Evolutionary conservation across 2,888 invertebrate species (phyloP).

Genomic region (Bombylius discolor): DNA sequence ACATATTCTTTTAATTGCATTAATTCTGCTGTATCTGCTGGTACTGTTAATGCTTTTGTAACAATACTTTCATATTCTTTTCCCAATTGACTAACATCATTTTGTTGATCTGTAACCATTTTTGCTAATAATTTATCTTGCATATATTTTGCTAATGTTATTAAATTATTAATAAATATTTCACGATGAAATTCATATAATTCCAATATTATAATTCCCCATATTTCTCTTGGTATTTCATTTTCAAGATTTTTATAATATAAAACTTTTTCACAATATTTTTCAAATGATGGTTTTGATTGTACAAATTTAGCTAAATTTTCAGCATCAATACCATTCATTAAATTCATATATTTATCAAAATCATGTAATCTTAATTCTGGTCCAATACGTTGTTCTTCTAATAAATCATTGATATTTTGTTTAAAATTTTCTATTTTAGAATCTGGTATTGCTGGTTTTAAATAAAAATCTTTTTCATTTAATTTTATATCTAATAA

Average conservation of each 20-base stretch:
- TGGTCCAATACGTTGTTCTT: slow-evolving; percentile 60
- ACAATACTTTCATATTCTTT: slow-evolving; percentile 74
- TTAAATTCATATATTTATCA: slow-evolving; percentile 61
- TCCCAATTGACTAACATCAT: slow-evolving; percentile 64
- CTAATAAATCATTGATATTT: slow-evolving; percentile 48
- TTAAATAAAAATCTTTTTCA: slow-evolving; percentile 19
- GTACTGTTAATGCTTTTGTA: slow-evolving; percentile 62
- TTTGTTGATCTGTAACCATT: slow-evolving; percentile 71
- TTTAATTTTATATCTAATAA: slow-evolving; percentile 28
- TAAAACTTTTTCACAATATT: slow-evolving; percentile 46
- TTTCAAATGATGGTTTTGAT: slow-evolving; percentile 49
- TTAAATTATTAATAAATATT: slow-evolving; percentile 60
- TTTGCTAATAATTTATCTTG: slow-evolving; percentile 55
- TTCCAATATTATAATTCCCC: slow-evolving; percentile 58
- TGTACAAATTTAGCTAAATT: slow-evolving; percentile 55
- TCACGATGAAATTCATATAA: slow-evolving; percentile 75
- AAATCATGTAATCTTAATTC: slow-evolving; percentile 63
- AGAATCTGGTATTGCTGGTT: slow-evolving; percentile 59
- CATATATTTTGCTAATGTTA: slow-evolving; percentile 52
- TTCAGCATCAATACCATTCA: slow-evolving; percentile 49
- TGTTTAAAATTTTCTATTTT: slow-evolving; percentile 50
- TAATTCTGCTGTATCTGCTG: slow-evolving; percentile 70
- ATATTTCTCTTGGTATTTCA: slow-evolving; percentile 43
- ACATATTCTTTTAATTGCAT: slow-evolving; percentile 72
- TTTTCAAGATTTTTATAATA: slow-evolving; percentile 49